phyloP scores from a whole-genome alignment of 2,888 invertebrate species.

The Stramonita haemastoma region DNA sequence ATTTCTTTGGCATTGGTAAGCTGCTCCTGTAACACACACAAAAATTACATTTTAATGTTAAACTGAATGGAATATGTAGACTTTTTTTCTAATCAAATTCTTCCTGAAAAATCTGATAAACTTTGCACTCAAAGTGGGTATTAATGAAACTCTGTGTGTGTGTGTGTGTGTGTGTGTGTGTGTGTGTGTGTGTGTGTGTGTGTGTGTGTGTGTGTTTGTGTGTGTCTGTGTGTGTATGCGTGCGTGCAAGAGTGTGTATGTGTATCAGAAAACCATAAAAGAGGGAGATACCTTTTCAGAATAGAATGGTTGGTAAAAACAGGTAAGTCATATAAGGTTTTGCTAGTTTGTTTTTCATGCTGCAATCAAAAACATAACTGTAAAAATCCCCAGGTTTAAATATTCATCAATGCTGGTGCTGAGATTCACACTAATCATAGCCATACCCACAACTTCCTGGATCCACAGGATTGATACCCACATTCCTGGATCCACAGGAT shows the following conservation, averaged over 20 bases:
- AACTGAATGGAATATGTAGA: too few relatives aligned
- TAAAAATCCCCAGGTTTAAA: too few relatives aligned
- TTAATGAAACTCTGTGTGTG: background rate
- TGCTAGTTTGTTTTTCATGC: background rate
- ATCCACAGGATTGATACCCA: too few relatives aligned
- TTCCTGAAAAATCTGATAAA: too few relatives aligned
- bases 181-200: conserved; percentile 13
- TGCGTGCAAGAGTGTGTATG: too few relatives aligned
- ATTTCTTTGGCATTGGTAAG: conserved; percentile 44
- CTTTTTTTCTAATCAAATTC: too few relatives aligned
- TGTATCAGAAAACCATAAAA: background rate
- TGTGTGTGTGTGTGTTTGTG: background rate
- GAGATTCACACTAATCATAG: too few relatives aligned
- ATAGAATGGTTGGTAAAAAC: background rate
- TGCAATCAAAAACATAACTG: too few relatives aligned
- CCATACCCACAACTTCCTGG: too few relatives aligned
- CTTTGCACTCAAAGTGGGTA: too few relatives aligned
- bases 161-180: conserved; percentile 17
- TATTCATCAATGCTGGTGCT: too few relatives aligned
- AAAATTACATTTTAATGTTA: background rate
- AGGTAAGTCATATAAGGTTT: background rate
- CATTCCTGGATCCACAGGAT: too few relatives aligned
- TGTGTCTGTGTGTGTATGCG: background rate
- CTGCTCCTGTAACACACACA: conserved; percentile 41
- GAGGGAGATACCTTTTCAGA: conserved; percentile 3